phyloP scores from a whole-genome alignment of 2,113 vertebrate genomes.

The Synchiropus splendidus region DNA sequence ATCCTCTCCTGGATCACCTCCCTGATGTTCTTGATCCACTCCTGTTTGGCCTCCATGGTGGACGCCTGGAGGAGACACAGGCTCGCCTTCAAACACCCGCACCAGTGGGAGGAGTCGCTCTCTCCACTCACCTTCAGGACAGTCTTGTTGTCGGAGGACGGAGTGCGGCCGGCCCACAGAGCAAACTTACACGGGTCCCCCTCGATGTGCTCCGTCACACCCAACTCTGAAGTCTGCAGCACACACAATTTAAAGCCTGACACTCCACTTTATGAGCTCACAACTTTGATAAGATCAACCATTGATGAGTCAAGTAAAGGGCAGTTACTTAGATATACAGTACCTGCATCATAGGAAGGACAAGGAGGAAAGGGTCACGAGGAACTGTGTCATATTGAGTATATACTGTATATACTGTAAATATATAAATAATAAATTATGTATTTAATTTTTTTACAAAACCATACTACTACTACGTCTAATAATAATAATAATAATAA shows the following conservation, averaged over 20 bases:
- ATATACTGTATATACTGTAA: no score
- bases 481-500: no score
- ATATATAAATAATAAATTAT: no score
- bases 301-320: no score
- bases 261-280: no score
- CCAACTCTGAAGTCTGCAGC: constrained; percentile 89
- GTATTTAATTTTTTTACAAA: no score
- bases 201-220: constrained; percentile 96
- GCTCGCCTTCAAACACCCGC: no score
- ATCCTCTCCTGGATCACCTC: constrained; percentile 98
- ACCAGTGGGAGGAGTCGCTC: no score
- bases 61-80: constrained; percentile 69
- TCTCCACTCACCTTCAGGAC: constrained; percentile 79
- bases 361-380: background rate
- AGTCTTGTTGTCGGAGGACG: constrained; percentile 96
- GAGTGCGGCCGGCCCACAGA: constrained; percentile 93
- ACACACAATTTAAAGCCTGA: background rate
- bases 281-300: no score
- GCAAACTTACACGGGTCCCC: constrained; percentile 97
- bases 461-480: no score
- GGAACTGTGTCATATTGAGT: no score
- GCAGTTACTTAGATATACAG: no score
- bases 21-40: constrained; percentile 97
- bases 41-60: constrained; percentile 92
- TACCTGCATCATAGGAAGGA: background rate